Base-by-base conservation (phyloP, 2,888 invertebrate species). In the Horisme vitalbata region DNA sequence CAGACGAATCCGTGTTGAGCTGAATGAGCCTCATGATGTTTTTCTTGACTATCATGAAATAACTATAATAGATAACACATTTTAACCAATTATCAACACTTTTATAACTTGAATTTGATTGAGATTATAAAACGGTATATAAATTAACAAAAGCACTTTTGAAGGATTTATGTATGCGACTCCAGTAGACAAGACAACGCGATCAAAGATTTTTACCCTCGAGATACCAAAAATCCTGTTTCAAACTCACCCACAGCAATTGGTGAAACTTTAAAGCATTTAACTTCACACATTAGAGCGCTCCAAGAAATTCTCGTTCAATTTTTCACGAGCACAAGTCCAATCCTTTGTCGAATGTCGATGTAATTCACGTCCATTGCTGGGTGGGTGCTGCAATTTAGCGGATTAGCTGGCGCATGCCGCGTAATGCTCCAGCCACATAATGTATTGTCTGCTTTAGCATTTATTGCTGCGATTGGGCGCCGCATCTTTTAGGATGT, bases 341-440 rank as follows among this genome's bases (percentile, higher is more conserved):
- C 53, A 45, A 55, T 58, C 46, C 52, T 58, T 55, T 55, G 55
- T 53, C 52, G 49, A 46, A 20, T 38, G 44, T 48, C 53, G 52
- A 50, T 56, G 45, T 56, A 52, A 55, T 56, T 59, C 56, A 56
- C 52, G 49, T 52, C 55, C 53, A 56, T 56, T 51, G 56, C 56
- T 46, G 45, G 58, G 23, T 52, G 46, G 52, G 45, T 41, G 52
- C 45, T 34, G 52, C 52, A 50, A 50, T 54, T 50, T 52, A 37
- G 45, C 37, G 56, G 54, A 59, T 59, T 59, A 56, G 50, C 49
- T 38, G 36, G 49, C 47, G 41, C 46, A 41, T 41, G 38, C 21
- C 53, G 43, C 43, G 58, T 55, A 53, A 58, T 57, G 52, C 52
- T 52, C 39, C 45, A 10, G 49, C 52, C 45, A 41, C 45, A 45